Conservation (phyloP, 2,797 vertebrate species). For the Harpagifer antarcticus region DNA sequence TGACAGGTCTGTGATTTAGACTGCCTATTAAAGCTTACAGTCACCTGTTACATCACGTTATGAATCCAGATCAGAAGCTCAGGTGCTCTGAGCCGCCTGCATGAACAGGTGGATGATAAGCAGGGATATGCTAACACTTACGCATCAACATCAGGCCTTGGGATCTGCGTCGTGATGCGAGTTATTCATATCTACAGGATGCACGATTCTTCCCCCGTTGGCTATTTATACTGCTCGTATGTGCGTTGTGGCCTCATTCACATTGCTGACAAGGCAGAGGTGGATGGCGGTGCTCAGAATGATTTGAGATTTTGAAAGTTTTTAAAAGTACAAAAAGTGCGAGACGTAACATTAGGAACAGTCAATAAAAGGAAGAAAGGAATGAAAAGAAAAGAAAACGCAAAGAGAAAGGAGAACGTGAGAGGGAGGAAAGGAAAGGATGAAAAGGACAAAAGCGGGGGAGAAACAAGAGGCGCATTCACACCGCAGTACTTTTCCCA, state of each 20-base stretch:
- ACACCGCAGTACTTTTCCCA: no score
- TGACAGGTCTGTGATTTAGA: conserved; percentile 58
- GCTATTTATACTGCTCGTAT: conserved; percentile 1
- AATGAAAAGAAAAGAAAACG: neutral
- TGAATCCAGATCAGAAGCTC: conserved; percentile 26
- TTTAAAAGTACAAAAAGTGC: no score
- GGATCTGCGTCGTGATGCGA: conserved; percentile 4
- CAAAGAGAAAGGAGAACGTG: neutral
- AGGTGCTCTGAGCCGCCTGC: conserved; percentile 7
- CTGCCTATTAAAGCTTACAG: conserved; percentile 51
- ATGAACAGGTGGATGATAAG: conserved; percentile 22
- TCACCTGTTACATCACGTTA: conserved; percentile 44
- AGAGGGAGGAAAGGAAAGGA: rapidly evolving
- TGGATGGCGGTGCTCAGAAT: no score
- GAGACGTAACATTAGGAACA: no score
- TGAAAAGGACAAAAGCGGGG: no score
- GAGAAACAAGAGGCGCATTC: no score
- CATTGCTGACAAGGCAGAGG: neutral
- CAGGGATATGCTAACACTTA: neutral
- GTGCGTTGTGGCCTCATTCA: neutral
- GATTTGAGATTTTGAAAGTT: neutral
- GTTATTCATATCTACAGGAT: conserved; percentile 14
- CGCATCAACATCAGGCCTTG: neutral
- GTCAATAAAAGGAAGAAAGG: neutral
- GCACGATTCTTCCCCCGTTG: neutral